Conservation (phyloP, 1,140 invertebrate genomes). For the Anagrus nilaparvatae region DNA sequence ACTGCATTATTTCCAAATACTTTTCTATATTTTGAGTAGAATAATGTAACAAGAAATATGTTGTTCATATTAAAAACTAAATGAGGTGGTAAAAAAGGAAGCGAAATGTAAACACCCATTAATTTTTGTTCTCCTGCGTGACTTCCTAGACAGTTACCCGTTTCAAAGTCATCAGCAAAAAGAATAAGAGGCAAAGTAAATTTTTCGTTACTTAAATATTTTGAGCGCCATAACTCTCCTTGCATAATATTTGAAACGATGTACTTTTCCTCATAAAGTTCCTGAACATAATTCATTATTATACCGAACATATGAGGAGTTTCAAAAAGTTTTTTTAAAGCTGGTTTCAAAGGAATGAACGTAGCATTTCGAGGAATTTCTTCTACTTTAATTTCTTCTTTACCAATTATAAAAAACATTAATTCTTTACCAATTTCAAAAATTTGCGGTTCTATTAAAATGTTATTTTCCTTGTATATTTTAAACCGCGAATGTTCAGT, state of each 20-base stretch:
- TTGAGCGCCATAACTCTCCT: slow-evolving; percentile 6
- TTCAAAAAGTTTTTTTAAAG: slow-evolving; percentile 7
- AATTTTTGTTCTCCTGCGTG: slow-evolving; percentile 13
- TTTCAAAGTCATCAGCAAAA: slow-evolving; percentile 12
- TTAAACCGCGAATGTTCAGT: too few relatives aligned
- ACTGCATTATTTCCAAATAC: slow-evolving; percentile 2
- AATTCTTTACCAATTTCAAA: not conserved
- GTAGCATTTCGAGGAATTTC: too few relatives aligned
- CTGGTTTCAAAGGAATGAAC: slow-evolving; percentile 1
- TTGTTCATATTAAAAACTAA: slow-evolving; percentile 5
- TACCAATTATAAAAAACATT: too few relatives aligned
- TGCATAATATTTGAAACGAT: slow-evolving; percentile 12
- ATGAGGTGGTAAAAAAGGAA: slow-evolving; percentile 9
- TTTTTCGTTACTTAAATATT: too few relatives aligned
- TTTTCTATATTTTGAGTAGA: slow-evolving; percentile 8
- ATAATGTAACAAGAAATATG: slow-evolving; percentile 11
- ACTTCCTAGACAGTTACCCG: slow-evolving; percentile 8
- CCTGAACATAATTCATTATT: slow-evolving; percentile 7
- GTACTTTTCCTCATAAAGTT: not conserved
- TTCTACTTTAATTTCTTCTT: too few relatives aligned
- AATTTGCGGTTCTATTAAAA: not conserved
- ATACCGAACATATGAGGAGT: not conserved
- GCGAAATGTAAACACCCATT: slow-evolving; percentile 8
- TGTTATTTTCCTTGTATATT: too few relatives aligned
- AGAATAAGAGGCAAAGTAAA: slow-evolving; percentile 8